These are phyloP conservation scores for Mercenaria mercenaria DNA, from an alignment of 1,140 invertebrate species.

Conservation along the genomic window DNA sequence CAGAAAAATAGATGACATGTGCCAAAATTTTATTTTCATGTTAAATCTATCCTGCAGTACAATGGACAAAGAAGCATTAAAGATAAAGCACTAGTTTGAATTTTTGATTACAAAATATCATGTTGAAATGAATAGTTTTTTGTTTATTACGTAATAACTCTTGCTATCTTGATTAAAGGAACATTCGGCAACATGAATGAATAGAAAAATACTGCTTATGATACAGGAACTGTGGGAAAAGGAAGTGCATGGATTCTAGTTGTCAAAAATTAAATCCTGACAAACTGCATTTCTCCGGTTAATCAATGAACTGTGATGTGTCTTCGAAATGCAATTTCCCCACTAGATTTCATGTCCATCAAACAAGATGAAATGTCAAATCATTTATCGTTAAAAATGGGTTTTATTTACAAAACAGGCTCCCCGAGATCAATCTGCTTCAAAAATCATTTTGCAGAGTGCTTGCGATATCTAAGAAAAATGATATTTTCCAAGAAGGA, in stretches of 20 bases:
- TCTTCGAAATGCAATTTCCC: conserved; percentile 47
- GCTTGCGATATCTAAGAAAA: neutral
- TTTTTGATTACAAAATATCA: neutral
- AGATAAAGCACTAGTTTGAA: too few relatives aligned
- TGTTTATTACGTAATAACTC: neutral
- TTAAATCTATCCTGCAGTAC: too few relatives aligned
- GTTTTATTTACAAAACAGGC: conserved; percentile 50
- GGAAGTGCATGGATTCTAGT: neutral
- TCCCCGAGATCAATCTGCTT: neutral
- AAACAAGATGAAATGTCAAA: conserved; percentile 46
- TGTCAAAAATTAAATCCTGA: conserved; percentile 45
- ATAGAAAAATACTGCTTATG: neutral
- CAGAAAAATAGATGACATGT: too few relatives aligned
- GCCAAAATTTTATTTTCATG: too few relatives aligned
- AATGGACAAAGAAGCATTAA: too few relatives aligned
- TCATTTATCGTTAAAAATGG: conserved; percentile 60
- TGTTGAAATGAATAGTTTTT: neutral
- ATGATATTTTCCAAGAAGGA: neutral
- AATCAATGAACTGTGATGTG: conserved; percentile 26
- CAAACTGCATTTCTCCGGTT: conserved; percentile 35
- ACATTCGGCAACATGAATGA: neutral
- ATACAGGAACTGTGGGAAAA: neutral
- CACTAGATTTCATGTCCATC: conserved; percentile 54
- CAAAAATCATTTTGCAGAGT: neutral
- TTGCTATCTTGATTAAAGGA: neutral